Percentiles rank a stretch among this genome's conserved stretches.
phyloP scores from a whole-genome alignment of 1,140 invertebrate genomes.

The Theocolax elegans region DNA sequence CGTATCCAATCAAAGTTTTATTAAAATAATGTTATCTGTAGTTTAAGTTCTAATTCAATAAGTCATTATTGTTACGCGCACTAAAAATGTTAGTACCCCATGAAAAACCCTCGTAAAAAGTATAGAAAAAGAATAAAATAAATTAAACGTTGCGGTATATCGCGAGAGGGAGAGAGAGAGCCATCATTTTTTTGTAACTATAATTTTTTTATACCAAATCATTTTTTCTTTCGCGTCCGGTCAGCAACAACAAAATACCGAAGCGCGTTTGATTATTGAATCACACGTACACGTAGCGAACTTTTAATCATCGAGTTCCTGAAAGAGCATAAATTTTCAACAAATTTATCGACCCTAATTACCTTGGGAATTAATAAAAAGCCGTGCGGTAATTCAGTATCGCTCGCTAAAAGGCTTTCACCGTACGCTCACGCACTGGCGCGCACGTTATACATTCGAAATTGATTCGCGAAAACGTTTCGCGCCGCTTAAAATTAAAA shows the following conservation, averaged over 20 bases:
- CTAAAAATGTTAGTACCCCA: constrained; percentile 15
- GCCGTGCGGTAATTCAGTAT: not conserved
- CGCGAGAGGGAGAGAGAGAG: not conserved
- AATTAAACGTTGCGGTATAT: constrained; percentile 2
- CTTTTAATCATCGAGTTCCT: no score
- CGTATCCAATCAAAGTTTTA: constrained; percentile 7
- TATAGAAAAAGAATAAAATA: constrained; percentile 18
- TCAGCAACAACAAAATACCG: no score
- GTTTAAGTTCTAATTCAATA: constrained; percentile 16
- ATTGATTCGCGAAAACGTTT: constrained; percentile 14
- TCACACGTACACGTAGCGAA: no score
- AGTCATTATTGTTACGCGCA: constrained; percentile 6
- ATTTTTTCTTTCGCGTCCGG: not conserved
- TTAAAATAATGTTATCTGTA: not conserved
- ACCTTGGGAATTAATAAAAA: not conserved
- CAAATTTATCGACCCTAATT: not conserved
- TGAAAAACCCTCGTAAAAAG: not conserved
- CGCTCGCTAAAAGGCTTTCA: not conserved
- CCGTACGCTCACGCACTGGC: no score
- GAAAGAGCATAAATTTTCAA: not conserved
- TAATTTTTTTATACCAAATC: not conserved
- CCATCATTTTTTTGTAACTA: not conserved
- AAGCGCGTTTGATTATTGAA: no score
- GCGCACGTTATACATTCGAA: not conserved
- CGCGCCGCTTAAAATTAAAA: not conserved